Evolutionary conservation across 2,113 vertebrate genomes (phyloP).

Genomic region (Acanthisitta chloris): DNA sequence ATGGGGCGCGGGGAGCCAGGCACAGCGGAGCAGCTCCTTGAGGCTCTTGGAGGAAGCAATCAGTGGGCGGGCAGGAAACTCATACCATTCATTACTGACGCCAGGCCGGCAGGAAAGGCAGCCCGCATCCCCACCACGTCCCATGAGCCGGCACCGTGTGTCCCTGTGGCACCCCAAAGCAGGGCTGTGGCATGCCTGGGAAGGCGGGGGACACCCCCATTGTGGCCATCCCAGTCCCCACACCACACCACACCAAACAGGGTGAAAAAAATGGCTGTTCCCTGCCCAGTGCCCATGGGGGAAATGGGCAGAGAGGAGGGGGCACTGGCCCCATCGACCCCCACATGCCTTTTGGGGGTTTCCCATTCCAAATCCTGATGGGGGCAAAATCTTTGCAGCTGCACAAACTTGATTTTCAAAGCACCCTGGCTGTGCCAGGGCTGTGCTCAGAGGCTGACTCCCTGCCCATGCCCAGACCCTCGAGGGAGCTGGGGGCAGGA

Average conservation of each 20-base stretch:
- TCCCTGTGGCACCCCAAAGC: neutral
- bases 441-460: neutral
- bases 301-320: neutral
- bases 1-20: neutral
- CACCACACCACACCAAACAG: fast-evolving
- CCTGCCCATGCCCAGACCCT: too few species aligned
- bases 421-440: fast-evolving
- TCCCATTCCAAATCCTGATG: neutral
- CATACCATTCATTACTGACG: conserved; percentile 62
- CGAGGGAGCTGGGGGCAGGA: fast-evolving
- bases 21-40: neutral
- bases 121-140: neutral
- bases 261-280: neutral
- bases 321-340: neutral
- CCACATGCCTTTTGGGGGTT: neutral
- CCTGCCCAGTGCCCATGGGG: too few species aligned
- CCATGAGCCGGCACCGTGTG: neutral
- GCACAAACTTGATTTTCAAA: neutral
- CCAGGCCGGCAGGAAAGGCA: conserved; percentile 26
- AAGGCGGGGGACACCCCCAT: neutral
- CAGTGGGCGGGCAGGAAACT: conserved; percentile 62
- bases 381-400: fast-evolving
- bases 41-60: conserved; percentile 52
- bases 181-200: neutral
- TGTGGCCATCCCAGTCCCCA: fast-evolving